phyloP scores from a whole-genome alignment of 1,140 invertebrate genomes.

The Atta colombica region DNA sequence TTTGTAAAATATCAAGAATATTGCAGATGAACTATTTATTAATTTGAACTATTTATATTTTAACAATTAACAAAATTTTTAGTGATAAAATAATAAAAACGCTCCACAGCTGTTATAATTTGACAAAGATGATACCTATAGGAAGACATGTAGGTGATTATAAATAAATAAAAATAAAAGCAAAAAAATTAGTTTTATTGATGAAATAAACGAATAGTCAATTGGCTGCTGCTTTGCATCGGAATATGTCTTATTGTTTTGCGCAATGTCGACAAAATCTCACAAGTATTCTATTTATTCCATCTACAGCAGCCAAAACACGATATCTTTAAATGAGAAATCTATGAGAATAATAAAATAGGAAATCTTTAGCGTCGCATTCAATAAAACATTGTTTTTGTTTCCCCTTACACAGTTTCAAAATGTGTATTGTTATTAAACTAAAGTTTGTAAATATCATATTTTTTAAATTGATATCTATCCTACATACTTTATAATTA shows the following conservation, averaged over 20 bases:
- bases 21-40: too few relatives aligned
- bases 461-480: conserved; percentile 9
- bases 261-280: conserved; percentile 75
- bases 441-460: not conserved
- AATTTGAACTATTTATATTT: too few relatives aligned
- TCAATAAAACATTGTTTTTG: not conserved
- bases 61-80: not conserved
- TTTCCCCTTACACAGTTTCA: not conserved
- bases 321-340: conserved; percentile 76
- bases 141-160: not conserved
- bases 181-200: conserved; percentile 66
- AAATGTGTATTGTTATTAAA: not conserved
- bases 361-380: conserved; percentile 16
- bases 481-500: not conserved
- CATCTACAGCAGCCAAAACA: conserved; percentile 75
- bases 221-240: conserved; percentile 77
- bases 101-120: too few relatives aligned
- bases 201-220: conserved; percentile 44
- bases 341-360: conserved; percentile 73
- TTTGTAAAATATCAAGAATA: not conserved
- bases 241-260: conserved; percentile 81
- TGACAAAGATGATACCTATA: not conserved
- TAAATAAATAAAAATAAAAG: conserved; percentile 17
- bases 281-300: conserved; percentile 70
- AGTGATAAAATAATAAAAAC: not conserved